Percentiles rank a stretch among this genome's conserved stretches.
Conservation (phyloP, 2,797 vertebrate genomes). For the Pangasius sanitwongsei region DNA sequence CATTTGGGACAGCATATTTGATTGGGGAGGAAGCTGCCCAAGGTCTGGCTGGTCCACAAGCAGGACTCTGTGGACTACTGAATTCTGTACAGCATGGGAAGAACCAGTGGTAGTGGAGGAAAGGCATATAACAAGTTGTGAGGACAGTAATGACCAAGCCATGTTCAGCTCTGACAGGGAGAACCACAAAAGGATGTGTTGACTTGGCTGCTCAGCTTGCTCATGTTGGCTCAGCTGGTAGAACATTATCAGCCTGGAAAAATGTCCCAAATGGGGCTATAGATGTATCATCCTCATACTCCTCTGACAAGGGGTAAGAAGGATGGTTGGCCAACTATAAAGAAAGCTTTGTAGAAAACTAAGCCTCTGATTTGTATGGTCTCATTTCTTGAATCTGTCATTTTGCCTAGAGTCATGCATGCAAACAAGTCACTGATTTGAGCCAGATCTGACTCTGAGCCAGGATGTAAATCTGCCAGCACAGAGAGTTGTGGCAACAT, state of each 20-base stretch:
- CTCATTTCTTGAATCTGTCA: not conserved
- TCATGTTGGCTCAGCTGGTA: not conserved
- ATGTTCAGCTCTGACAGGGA: not conserved
- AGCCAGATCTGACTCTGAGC: not conserved
- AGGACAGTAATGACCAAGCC: not conserved
- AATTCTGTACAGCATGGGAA: not conserved
- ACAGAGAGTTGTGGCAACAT: not conserved
- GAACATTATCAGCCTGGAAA: not conserved
- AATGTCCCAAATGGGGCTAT: not conserved
- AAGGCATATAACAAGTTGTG: not conserved
- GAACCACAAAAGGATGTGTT: not conserved
- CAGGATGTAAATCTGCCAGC: not conserved
- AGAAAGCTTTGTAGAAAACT: not conserved
- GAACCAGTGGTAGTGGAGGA: not conserved
- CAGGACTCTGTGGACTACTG: not conserved
- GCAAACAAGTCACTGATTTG: not conserved
- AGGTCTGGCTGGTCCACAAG: not conserved
- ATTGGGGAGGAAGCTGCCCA: not conserved
- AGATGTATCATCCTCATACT: not conserved
- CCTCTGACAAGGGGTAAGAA: not conserved
- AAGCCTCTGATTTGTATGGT: not conserved
- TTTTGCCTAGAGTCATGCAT: conserved; percentile 2
- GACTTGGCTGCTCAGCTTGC: not conserved
- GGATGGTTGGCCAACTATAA: not conserved
- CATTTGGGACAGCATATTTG: conserved; percentile 1